Base-by-base conservation (phyloP, 2,797 vertebrate genomes). In the Gambelia wislizenii region DNA sequence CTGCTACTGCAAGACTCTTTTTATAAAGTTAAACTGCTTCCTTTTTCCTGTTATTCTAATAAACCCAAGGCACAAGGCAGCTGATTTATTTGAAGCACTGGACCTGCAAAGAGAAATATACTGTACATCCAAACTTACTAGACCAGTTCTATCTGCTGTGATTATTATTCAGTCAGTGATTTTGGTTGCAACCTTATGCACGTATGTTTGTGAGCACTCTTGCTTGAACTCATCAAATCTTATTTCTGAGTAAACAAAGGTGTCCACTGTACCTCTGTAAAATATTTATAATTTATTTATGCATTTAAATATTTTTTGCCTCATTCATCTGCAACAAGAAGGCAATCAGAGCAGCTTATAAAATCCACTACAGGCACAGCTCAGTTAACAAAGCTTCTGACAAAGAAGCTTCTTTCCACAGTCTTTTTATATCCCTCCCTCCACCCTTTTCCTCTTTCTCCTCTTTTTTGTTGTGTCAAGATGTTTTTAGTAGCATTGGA, bases 11-110 rank as follows among this genome's bases (percentile, higher is more conserved):
- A 76, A 88, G 47, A 14, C 69, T 70, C 87, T 76, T 44, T 22
- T 54, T 56, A 77, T n/a, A 88, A 83, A 59, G 14, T 83, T 64
- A 39, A 88, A 88, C 16, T 42, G 30, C 47, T 69, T 64, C 36
- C n/a, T 72, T 49, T 36, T 54, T 54, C 20, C 36, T 56, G 12
- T 69, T n/a, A 6, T 52, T 78, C 59, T 69, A 12, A n/a, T 56
- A 69, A 54, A 69, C 16, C 2, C 47, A 67, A 77, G 20, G 9
- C 33, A 39, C 39, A 6, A 10, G 25, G 1, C 75, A 84, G 52
- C 33, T 78, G 77, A 56, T 64, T 30, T 36, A 39, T 27, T 33
- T 20, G 14, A 83, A 54, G 16, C 14, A n/a, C 33, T 25, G n/a
- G 70, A 6, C 10, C 6, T 13, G 49, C 27, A 83, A 74, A 88